Evolutionary conservation across 2,888 invertebrate genomes (phyloP).

Genomic region (Eudasyphora cyanicolor): DNA sequence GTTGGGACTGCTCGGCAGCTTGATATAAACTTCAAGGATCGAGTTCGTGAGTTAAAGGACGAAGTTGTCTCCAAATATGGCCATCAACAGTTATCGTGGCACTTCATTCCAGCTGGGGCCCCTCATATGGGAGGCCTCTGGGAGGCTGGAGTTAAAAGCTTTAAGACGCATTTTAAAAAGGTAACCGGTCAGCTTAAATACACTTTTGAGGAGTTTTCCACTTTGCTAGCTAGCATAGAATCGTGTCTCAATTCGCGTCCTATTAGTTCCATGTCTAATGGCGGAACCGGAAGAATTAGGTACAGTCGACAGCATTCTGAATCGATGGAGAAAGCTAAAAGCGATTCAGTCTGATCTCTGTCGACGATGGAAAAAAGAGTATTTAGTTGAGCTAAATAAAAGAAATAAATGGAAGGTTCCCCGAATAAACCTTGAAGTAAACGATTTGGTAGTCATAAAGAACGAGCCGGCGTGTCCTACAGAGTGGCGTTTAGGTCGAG

Average conservation of each 20-base stretch:
- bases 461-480: neutral
- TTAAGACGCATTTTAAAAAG: conserved; percentile 31
- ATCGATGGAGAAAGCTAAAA: too few relatives aligned
- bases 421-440: neutral
- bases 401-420: neutral
- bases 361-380: conserved; percentile 17
- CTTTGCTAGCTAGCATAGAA: neutral
- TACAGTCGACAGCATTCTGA: neutral
- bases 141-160: conserved; percentile 43
- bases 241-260: neutral
- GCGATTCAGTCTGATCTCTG: neutral
- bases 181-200: neutral
- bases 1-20: neutral
- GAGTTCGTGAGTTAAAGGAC: neutral
- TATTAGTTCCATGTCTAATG: neutral
- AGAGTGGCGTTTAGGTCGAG: conserved; percentile 14
- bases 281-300: neutral
- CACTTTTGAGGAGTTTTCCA: conserved; percentile 6
- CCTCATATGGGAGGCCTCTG: conserved; percentile 44
- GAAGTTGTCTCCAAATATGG: neutral
- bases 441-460: neutral
- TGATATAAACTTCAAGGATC: neutral
- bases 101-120: conserved; percentile 17
- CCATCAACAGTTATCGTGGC: neutral
- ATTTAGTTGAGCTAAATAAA: conserved; percentile 5